Evolutionary conservation across 2,888 invertebrate genomes (phyloP), one percentile per base, ranked within the genome.

Genomic region (Cephus spinipes): DNA sequence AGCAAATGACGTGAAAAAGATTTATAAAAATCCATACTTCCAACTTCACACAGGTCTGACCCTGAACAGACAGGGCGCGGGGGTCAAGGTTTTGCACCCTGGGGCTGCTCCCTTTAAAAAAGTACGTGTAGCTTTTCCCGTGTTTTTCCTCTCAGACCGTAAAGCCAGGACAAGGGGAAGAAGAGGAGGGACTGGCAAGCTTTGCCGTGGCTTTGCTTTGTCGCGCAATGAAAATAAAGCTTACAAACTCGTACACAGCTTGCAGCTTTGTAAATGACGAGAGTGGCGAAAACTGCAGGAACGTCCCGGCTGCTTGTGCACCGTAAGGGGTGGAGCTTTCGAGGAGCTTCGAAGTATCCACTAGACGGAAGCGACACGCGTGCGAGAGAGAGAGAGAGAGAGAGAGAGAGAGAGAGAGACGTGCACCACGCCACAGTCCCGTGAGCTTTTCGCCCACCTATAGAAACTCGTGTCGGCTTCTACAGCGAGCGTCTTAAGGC

Each of bases 51-150:
- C 12, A 36, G 36, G 12, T 4, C 36, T 15, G 35, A 35, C 35
- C 55, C 23, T 55, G 55, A 23, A 15, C 6, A 55, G 23, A 55
- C 31, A 71, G 12, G 74, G 35, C 11, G 35, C 74, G 23, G 35
- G 35, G 35, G 74, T 74, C 74, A 74, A 74, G 74, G 74, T 74
- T 74, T 11, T 12, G 12, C 11, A 12, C 35, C 35, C 74, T 55
- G 71, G 12, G 71, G 71, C 31, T 23, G 30, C 23, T 55, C 9
- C 23, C 23, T 55, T 2, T 55, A 55, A 23, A 55, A 1, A 40
- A 0, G 4, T 12, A 36, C 4, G 4, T 15, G 15, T 55, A 55
- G 6, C 55, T 2, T 55, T 55, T 9, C 9, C 55, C 55, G 55
- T 55, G 9, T 15, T 23, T 23, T 23, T 55, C 23, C 55, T 55